Percentiles rank a stretch among this genome's conserved stretches.
These are phyloP conservation scores for Ceratosolen solmsi DNA, from an alignment of 1,140 invertebrate species.

Conservation along the genomic window DNA sequence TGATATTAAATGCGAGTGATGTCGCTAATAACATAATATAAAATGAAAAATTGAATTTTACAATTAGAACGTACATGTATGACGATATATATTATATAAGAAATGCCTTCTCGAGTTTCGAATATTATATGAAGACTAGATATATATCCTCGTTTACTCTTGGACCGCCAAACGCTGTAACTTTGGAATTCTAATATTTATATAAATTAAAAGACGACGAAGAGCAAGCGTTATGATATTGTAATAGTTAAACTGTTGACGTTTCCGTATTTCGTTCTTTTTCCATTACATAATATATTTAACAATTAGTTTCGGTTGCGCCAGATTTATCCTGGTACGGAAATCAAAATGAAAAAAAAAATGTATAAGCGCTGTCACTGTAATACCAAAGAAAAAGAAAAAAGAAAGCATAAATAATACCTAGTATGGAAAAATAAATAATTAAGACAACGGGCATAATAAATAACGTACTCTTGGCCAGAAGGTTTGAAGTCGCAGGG, in stretches of 20 bases:
- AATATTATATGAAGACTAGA: constrained; percentile 50
- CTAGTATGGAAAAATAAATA: constrained; percentile 31
- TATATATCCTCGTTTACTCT: constrained; percentile 47
- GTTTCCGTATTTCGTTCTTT: constrained; percentile 45
- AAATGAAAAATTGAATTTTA: constrained; percentile 43
- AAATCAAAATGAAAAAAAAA: constrained; percentile 18
- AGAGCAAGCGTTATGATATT: constrained; percentile 42
- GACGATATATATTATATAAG: constrained; percentile 50
- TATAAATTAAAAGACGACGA: constrained; percentile 18
- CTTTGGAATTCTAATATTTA: constrained; percentile 39
- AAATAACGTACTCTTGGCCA: constrained; percentile 31
- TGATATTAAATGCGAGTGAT: too few species aligned
- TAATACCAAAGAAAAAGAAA: constrained; percentile 50
- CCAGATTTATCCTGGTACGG: constrained; percentile 47
- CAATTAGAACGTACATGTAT: constrained; percentile 43
- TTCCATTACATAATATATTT: constrained; percentile 39
- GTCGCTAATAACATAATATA: too few species aligned
- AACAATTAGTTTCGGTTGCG: constrained; percentile 2
- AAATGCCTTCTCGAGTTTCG: constrained; percentile 52
- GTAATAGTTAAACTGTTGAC: constrained; percentile 45
- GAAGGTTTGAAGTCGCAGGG: constrained; percentile 28
- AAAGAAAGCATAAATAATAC: constrained; percentile 39
- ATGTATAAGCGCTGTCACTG: constrained; percentile 32
- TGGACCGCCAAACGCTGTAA: constrained; percentile 34
- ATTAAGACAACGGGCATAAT: constrained; percentile 9